Evolutionary conservation across 1,140 invertebrate genomes (phyloP), one percentile per base, ranked within the genome.

Genomic region (Caenorhabditis tropicalis): DNA sequence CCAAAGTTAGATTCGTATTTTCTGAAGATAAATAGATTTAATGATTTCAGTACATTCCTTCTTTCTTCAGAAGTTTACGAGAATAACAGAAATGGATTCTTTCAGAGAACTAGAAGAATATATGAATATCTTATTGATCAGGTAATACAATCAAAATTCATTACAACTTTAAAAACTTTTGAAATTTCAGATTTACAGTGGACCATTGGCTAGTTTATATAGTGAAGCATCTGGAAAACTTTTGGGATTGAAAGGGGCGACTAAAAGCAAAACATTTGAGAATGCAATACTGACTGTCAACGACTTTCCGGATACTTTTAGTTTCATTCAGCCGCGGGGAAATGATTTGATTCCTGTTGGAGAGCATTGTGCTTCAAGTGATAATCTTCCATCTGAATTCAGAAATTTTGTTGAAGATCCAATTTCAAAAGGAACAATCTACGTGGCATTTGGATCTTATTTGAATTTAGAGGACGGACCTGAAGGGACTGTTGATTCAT

Each of bases 341-440:
- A 46, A 46, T 15, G 65, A 74, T 43, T 24, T 74, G 10, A 74
- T 74, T 74, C 33, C 19, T 5, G 65, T 74, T 74, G 65, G 65
- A 74, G 65, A 74, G n/a, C 65, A 74, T 46, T 74, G 65, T 43
- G 33, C 33, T 12, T 74, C 65, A 3, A 74, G 65, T 43, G 36
- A 12, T 12, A 74, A 74, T 12, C 24, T 74, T n/a, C 65, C 65
- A 2, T 27, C 36, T 4, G 86, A 87, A 48, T 85, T 80, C 39
- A 43, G 70, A 56, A 27, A 49, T 9, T 87, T 88, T 48, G 74
- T 87, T 1, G 85, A 88, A 53, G 86, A 88, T 81, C 84, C 87
- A 6, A 53, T 48, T 6, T 88, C 87, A 15, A 80, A 86, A 56
- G 87, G 87, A 60, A 88, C 87, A 4, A 87, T 88, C 16, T 70